Evolutionary conservation across 2,797 vertebrate species (phyloP).

Genomic region (Pachyuromys duprasi): DNA sequence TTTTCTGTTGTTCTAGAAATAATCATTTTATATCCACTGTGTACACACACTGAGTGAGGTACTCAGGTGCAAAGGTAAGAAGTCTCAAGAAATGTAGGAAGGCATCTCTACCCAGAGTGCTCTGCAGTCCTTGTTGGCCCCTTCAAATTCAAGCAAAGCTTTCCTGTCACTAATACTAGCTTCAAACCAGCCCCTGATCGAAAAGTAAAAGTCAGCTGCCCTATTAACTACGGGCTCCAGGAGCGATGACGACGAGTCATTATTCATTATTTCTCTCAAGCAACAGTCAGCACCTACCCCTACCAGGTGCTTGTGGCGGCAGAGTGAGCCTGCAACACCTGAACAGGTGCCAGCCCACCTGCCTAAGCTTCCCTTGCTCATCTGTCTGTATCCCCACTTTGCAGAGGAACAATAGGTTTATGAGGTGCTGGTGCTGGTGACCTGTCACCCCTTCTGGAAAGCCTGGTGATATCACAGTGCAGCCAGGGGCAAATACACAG

Average conservation of each 20-base stretch:
- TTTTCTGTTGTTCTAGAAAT: constrained; percentile 39
- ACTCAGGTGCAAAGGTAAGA: neutral
- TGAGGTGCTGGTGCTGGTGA: neutral
- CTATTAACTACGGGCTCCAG: neutral
- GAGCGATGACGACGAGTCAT: neutral
- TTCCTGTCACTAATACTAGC: neutral
- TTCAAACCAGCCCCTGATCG: neutral
- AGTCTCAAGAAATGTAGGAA: neutral
- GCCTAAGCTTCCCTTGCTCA: neutral
- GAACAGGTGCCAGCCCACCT: neutral
- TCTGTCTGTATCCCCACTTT: neutral
- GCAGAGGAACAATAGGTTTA: neutral
- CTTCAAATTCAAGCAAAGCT: constrained; percentile 30
- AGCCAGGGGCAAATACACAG: neutral
- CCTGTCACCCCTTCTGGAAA: neutral
- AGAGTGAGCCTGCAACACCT: accelerated
- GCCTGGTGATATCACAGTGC: neutral
- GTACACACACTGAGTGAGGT: neutral
- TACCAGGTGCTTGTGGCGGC: accelerated
- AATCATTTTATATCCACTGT: neutral
- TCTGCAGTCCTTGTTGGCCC: neutral
- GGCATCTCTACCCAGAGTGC: neutral
- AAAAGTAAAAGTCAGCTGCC: neutral
- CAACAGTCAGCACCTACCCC: neutral
- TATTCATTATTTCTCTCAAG: neutral